phyloP scores from a whole-genome alignment of 2,797 vertebrate species.

The Sebastes hubbsi region DNA sequence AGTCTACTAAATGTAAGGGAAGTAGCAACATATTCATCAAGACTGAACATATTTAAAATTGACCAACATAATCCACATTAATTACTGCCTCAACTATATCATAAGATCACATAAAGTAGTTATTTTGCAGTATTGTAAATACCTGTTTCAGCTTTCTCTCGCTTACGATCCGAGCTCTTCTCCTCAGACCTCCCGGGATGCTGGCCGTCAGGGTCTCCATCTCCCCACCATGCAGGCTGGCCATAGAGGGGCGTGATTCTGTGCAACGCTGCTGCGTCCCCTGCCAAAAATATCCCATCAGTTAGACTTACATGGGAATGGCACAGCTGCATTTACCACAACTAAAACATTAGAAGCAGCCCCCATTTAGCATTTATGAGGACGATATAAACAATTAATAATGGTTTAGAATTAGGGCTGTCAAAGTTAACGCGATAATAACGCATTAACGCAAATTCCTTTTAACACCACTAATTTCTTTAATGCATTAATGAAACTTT shows the following conservation, averaged over 20 bases:
- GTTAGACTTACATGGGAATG: background rate
- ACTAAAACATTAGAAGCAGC: background rate
- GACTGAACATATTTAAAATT: background rate
- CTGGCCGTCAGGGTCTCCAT: conserved; percentile 87
- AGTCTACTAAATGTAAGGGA: background rate
- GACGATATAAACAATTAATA: background rate
- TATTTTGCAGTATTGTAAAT: background rate
- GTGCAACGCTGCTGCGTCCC: conserved; percentile 85
- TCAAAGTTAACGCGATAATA: no score
- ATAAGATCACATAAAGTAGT: background rate
- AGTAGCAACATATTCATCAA: background rate
- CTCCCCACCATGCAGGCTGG: conserved; percentile 98
- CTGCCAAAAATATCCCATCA: conserved; percentile 33
- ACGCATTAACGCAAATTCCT: no score
- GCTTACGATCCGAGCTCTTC: conserved; percentile 80
- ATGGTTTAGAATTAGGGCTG: background rate
- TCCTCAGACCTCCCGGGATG: conserved; percentile 82
- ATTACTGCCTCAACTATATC: background rate
- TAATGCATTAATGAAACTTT: no score
- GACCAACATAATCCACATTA: background rate
- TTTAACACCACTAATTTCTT: no score
- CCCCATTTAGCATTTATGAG: background rate
- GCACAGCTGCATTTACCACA: background rate
- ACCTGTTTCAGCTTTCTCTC: conserved; percentile 84
- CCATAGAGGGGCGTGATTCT: conserved; percentile 95